Conservation (phyloP, 2,888 invertebrate species). For the Pilophorus perplexus region DNA sequence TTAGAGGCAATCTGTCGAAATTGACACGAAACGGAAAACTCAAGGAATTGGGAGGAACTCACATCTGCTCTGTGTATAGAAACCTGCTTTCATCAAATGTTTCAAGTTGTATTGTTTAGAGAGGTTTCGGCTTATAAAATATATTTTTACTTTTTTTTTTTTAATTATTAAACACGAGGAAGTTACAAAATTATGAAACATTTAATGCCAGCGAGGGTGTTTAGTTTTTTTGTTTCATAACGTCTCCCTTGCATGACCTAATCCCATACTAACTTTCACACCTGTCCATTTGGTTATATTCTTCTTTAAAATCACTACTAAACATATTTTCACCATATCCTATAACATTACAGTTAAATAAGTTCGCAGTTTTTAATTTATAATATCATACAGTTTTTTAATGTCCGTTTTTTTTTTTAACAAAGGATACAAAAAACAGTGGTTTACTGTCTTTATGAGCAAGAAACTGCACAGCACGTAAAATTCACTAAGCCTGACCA, state of each 20-base stretch:
- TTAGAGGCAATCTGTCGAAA: conserved; percentile 34
- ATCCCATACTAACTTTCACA: conserved; percentile 22
- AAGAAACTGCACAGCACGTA: conserved; percentile 46
- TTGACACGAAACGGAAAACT: conserved; percentile 28
- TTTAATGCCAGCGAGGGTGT: conserved; percentile 40
- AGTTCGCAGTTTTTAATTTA: conserved; percentile 42
- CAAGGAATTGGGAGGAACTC: conserved; percentile 40
- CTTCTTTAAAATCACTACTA: conserved; percentile 43
- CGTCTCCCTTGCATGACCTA: conserved; percentile 1
- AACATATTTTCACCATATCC: conserved; percentile 44
- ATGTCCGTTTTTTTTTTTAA: conserved; percentile 43
- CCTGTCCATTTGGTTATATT: conserved; percentile 32
- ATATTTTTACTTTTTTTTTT: conserved; percentile 33
- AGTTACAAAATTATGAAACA: conserved; percentile 42
- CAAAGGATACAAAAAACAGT: conserved; percentile 47
- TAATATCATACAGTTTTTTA: conserved; percentile 38
- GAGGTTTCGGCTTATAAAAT: conserved; percentile 43
- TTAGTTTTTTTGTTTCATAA: conserved; percentile 1
- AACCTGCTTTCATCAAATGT: conserved; percentile 42
- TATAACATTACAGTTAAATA: conserved; percentile 41
- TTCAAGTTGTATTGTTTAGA: conserved; percentile 27
- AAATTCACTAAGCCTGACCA: conserved; percentile 45
- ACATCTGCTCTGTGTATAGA: conserved; percentile 32
- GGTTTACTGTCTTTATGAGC: conserved; percentile 46
- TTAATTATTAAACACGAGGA: conserved; percentile 23